Base-by-base conservation (phyloP, 2,113 vertebrate genomes). In the Aythya baeri region DNA sequence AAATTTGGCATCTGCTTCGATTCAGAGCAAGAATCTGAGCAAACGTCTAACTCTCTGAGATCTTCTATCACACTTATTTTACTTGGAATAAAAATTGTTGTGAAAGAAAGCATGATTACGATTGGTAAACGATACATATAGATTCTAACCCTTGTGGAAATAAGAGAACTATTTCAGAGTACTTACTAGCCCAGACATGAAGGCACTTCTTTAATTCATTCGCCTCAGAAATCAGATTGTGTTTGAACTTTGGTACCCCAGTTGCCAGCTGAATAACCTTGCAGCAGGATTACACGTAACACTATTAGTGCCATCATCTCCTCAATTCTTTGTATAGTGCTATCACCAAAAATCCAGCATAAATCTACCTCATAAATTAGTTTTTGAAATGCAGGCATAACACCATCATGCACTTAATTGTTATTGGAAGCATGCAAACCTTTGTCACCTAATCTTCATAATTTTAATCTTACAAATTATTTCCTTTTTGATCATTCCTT, bases 361-460 rank as follows among this genome's bases (percentile, higher is more conserved):
- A 84, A 25, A 81, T 13, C 7, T 57, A 38, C 59, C 63, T 75
- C 41, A 71, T 29, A 61, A 86, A 66, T 9, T 7, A 54, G 50
- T 44, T 88, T 62, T 70, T 74, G 61, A 91, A 88, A 92, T 20
- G 52, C 17, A 73, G 67, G 58, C 15, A 65, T 41, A 59, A 41
- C 0, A 1, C 5, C 5, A 75, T 17, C 4, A 13, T 11, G 11
- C 13, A 4, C 23, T 0, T 50, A 59, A 46, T 9, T 29, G 20
- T 57, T 50, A 74, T 0, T 34, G 10, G 36, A 80, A 54, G 13
- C 80, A 77, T 31, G 6, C 7, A 52, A 91, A 27, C 27, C 31
- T 59, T 46, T 14, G 22, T 70, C 61, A 71, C 8, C 32, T n/a
- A 70, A 77, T 18, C 29, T 1, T 5, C 17, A 12, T 46, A 36